Percentiles rank a stretch among this genome's conserved stretches.
Conservation (phyloP, 2,113 vertebrate genomes). For the Gasterosteus nipponicus region DNA sequence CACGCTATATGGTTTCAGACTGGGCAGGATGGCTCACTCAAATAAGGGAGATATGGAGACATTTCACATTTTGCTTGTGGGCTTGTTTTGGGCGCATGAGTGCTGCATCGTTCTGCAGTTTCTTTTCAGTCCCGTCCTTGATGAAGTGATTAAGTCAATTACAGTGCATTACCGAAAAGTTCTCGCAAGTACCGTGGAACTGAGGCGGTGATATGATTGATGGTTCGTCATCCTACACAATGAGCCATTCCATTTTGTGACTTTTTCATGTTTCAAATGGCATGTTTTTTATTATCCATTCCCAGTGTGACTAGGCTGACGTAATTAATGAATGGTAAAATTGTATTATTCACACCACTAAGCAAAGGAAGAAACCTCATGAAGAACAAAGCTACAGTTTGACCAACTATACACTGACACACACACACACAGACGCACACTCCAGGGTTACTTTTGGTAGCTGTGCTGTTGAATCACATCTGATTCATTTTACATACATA, state of each 20-base stretch:
- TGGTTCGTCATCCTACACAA: not conserved
- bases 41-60: not conserved
- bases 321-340: slow-evolving; percentile 14
- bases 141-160: not conserved
- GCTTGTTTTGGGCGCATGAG: slow-evolving; percentile 3
- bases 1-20: not conserved
- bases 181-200: not conserved
- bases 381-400: slow-evolving; percentile 41
- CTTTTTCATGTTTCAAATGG: not conserved
- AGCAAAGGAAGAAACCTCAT: slow-evolving; percentile 44
- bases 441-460: not conserved
- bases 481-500: not conserved
- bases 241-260: not conserved
- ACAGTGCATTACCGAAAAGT: not conserved
- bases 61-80: slow-evolving; percentile 25
- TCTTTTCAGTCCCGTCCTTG: not conserved
- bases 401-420: not conserved
- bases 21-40: not conserved
- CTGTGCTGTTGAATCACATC: not conserved
- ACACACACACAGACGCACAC: too few species aligned
- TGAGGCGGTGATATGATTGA: not conserved
- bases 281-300: slow-evolving; percentile 1
- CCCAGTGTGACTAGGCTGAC: too few species aligned
- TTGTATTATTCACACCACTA: slow-evolving; percentile 13
- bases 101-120: not conserved